Conservation (phyloP, 2,797 vertebrate species). For the Pseudopleuronectes americanus region DNA sequence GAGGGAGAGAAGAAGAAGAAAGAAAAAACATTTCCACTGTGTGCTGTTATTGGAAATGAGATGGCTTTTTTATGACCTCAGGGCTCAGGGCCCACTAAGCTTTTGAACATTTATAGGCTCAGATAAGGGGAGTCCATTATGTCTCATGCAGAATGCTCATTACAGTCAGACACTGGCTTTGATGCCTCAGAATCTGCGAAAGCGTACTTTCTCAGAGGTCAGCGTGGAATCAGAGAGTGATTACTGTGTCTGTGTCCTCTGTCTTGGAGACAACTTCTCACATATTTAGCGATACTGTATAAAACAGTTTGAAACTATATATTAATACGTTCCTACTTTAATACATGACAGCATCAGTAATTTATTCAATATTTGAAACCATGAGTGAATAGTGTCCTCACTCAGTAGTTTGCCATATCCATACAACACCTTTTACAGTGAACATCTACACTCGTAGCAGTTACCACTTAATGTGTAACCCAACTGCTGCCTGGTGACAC, state of each 20-base stretch:
- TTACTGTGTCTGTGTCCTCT: constrained; percentile 8
- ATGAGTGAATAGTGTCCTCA: no score
- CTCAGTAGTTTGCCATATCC: no score
- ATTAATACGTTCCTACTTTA: no score
- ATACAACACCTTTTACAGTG: no score
- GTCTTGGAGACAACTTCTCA: no score
- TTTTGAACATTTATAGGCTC: constrained; percentile 41
- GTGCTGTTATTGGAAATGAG: constrained; percentile 45
- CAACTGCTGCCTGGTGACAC: no score
- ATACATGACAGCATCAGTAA: no score
- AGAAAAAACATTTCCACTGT: constrained; percentile 16
- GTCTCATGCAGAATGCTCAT: constrained; percentile 36
- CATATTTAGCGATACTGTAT: no score
- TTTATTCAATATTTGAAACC: no score
- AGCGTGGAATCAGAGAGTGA: constrained; percentile 14
- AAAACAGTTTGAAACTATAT: no score
- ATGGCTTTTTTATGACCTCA: constrained; percentile 42
- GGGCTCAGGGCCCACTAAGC: constrained; percentile 42
- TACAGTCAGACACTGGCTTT: constrained; percentile 35
- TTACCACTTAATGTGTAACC: no score
- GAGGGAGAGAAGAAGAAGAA: constrained; percentile 7
- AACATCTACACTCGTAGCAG: no score
- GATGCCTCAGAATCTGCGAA: constrained; percentile 29
- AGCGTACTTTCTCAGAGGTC: constrained; percentile 45
- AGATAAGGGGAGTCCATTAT: constrained; percentile 58